Evolutionary conservation across 2,888 invertebrate species (phyloP), one percentile per base, ranked within the genome.

Genomic region (Hermodice carunculata): DNA sequence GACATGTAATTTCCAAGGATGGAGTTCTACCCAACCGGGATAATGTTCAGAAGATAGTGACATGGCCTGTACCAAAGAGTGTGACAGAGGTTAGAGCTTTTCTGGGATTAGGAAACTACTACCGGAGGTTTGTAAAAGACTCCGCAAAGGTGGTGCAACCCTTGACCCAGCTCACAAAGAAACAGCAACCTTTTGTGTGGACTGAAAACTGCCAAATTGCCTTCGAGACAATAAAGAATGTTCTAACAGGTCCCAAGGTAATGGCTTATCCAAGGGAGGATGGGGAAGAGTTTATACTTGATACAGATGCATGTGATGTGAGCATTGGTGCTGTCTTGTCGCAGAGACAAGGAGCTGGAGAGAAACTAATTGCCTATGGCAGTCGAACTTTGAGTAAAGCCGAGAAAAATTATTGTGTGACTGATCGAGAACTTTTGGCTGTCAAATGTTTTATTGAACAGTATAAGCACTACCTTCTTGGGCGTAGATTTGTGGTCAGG

Each of bases 101-200:
- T 29, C 51, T 77, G 3, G 76, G 76, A 0, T 54, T 70, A 3
- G 34, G 37, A 26, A 66, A 66, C 19, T 77, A 70, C 49, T 77
- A 74, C 26, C 60, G 71, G 2, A 62, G 65, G 32, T 76, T 71
- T 34, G 61, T 76, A 8, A 34, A 49, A 14, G 48, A 64, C 11
- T 69, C 70, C 53, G 32, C 73, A 6, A 34, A 40, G 2, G 42
- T 66, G 8, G 70, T 70, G 0, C n/a, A 42, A 14, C 71, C 71
- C 0, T 37, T 76, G 24, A 49, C 56, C 28, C 40, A 73, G 31
- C 60, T 69, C 14, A 74, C 83, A n/a, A 96, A 96, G 87, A 59
- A 72, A 37, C 49, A 64, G 49, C 22, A 32, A 14, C 56, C 64
- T 6, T 56, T 42, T 42, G 17, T 5, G 3, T 56, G 40, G 42